Base-by-base conservation (phyloP, 2,113 vertebrate genomes). In the Murina feae region DNA sequence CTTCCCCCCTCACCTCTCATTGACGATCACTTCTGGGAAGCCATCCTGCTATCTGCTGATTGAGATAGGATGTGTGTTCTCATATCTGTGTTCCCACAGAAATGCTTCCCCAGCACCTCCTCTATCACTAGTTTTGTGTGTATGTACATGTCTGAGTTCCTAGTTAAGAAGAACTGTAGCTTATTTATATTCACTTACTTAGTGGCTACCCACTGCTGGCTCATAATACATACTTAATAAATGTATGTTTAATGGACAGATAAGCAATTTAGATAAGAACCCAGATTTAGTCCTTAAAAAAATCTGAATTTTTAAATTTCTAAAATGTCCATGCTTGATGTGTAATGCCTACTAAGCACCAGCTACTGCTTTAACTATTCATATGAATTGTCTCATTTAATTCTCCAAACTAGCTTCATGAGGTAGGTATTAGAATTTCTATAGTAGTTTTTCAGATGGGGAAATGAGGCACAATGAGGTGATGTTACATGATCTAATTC, bases 371-470 rank as follows among this genome's bases (percentile, higher is more conserved):
- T 53, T 72, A 44, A 72, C 65, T 74, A 1, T 47, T 84, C 23
- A 37, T 51, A 30, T 7, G 10, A 47, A 83, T 49, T 74, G 63
- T 13, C 17, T 66, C 78, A 49, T 49, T 37, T 47, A 85, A 81
- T 35, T 39, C 66, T 88, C 28, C 72, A 80, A 81, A 90, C 37
- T n/a, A 90, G 55, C 44, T 85, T 82, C 63, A 17, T 6, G 23
- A 84, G 21, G n/a, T 44, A 63, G 63, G 28, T 4, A 12, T 60
- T 39, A 66, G 63, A 75, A 89, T 92, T 65, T 18, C 14, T 51
- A 79, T 2, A 16, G 6, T 66, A 37, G 68, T 18, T 69, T 91
- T 78, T 49, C 49, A 80, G 78, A 65, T 35, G 30, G 71, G 37
- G 37, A 71, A 86, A 95, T 4, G 32, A 65, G 63, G 79, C 39